Conservation (phyloP, 2,113 vertebrate genomes). For the Otocyon megalotis region DNA sequence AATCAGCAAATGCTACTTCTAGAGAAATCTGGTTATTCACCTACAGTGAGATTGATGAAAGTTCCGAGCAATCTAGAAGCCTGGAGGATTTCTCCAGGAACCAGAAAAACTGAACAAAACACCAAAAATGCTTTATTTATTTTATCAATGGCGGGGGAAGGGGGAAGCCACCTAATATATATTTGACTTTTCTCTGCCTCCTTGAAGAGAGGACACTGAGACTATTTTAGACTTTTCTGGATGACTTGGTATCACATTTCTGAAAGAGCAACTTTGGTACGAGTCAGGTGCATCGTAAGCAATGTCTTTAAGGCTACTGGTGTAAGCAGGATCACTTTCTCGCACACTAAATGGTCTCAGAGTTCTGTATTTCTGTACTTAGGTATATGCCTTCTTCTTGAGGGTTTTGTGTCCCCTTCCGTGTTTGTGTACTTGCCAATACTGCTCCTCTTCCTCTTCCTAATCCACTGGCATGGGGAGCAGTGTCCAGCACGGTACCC, state of each 20-base stretch:
- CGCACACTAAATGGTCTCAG: neutral
- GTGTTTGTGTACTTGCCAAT: neutral
- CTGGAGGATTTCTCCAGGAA: neutral
- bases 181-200: neutral
- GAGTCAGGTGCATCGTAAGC: neutral
- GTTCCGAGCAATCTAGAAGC: neutral
- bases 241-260: neutral
- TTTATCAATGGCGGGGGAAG: neutral
- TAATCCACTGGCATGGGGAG: neutral
- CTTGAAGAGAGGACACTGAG: neutral
- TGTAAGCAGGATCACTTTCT: neutral
- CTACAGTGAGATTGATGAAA: neutral
- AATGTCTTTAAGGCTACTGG: constrained; percentile 6
- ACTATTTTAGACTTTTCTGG: neutral
- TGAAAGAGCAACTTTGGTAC: constrained; percentile 2
- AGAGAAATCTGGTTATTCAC: neutral
- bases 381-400: neutral
- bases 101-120: neutral
- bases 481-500: neutral
- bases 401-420: neutral
- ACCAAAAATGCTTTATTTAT: neutral
- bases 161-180: neutral
- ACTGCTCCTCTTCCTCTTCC: neutral
- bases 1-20: constrained; percentile 13
- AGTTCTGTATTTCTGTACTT: neutral